phyloP scores from a whole-genome alignment of 23 tunicate species.

The Halocynthia aurantium region DNA sequence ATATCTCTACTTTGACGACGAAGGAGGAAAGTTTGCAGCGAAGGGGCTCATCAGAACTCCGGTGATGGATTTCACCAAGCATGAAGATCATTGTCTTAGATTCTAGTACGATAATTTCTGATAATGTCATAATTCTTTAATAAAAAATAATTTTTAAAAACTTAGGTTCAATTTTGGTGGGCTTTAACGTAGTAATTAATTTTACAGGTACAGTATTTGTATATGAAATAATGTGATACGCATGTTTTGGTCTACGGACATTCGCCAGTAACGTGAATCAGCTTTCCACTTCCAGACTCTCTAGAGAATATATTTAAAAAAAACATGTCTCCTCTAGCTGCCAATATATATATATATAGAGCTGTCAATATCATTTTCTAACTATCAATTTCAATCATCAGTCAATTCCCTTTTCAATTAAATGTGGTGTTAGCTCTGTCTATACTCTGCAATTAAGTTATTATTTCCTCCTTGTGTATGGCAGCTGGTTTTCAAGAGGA shows the following conservation, averaged over 20 bases:
- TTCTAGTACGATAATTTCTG: constrained; percentile 9
- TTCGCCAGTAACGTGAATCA: too few species aligned
- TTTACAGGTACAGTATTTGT: too few species aligned
- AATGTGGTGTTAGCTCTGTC: too few species aligned
- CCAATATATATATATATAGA: background rate
- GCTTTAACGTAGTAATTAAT: too few species aligned
- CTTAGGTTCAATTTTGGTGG: too few species aligned
- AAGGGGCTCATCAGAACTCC: constrained; percentile 10
- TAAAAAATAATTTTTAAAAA: too few species aligned
- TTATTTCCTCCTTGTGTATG: background rate
- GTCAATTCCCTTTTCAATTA: too few species aligned
- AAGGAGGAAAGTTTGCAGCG: background rate
- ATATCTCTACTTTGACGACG: constrained; percentile 17
- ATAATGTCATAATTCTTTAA: too few species aligned
- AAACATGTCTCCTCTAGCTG: background rate
- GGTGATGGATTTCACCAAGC: constrained; percentile 1
- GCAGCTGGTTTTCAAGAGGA: constrained; percentile 21
- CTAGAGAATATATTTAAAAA: background rate
- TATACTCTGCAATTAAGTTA: too few species aligned
- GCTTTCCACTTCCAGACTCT: too few species aligned
- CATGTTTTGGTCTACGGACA: too few species aligned
- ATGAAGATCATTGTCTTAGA: constrained; percentile 10
- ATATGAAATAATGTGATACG: too few species aligned
- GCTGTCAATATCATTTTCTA: background rate
- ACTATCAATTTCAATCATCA: background rate